Evolutionary conservation across 2,113 vertebrate genomes (phyloP), one percentile per base, ranked within the genome.

Genomic region (Atherinomorus stipes): DNA sequence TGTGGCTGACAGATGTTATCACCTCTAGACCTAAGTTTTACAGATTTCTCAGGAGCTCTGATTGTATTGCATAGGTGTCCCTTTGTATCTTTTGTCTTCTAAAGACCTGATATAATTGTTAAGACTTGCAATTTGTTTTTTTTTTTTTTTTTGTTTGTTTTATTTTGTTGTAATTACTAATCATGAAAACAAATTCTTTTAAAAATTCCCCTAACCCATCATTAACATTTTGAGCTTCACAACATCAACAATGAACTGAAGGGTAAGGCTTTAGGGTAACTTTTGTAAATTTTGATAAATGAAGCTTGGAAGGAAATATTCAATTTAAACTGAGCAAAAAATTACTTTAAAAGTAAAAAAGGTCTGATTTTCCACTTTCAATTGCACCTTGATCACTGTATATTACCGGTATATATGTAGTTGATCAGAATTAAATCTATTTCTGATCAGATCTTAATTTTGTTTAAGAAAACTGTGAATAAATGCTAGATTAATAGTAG

Each of bases 291-390:
- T 73, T 51, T 71, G n/a, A 37, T 49, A 64, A 79, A 75, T 76
- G 45, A 40, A 71, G 70, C 73, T 75, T 0, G 9, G 60, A 74
- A 76, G 78, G 57, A 84, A 78, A 86, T 86, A 44, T 84, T 28
- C 23, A 15, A 8, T 6, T 44, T 4, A 34, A 34, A 34, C 4
- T 34, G 31, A 4, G 1, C 31, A 4, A 34, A 34, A 34, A 34
- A 34, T 28, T 28, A 34, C 9, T 34, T 7, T 5, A 8, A 8
- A 8, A 34, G 31, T 34, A 1, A 4, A 34, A 34, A 5, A 34
- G 31, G 31, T 34, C 31, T 34, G 31, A 4, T 34, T 34, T 31
- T 7, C 28, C 28, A 31, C 28, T 31, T 7, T 31, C 9, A 5
- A 7, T 15, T 15, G 12, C 13, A 42, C 16, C 38, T 15, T 42